Percentiles rank a stretch among this genome's conserved stretches.
These are phyloP conservation scores for Scarus forsteni DNA, from an alignment of 2,797 vertebrate genomes.

Conservation along the genomic window DNA sequence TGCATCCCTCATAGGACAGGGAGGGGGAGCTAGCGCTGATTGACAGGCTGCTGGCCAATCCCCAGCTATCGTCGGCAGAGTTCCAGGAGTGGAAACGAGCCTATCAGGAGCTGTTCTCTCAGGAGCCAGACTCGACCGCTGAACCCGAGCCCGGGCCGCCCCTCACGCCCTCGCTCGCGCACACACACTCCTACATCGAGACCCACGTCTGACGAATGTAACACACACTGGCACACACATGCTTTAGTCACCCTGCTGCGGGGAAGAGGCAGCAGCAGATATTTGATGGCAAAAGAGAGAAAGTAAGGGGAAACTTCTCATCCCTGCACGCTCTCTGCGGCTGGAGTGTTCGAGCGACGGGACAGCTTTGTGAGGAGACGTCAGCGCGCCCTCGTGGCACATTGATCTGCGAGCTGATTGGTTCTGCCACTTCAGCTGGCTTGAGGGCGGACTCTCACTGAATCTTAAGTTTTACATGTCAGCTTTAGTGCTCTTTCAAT, in stretches of 20 bases:
- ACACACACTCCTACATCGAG: constrained; percentile 98
- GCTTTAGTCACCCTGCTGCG: constrained; percentile 15
- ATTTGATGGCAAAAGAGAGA: not conserved
- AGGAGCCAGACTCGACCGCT: constrained; percentile 82
- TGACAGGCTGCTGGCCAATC: constrained; percentile 95
- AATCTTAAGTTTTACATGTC: constrained; percentile 50
- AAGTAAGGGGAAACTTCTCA: constrained; percentile 13
- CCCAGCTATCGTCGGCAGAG: constrained; percentile 94
- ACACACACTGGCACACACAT: constrained; percentile 6
- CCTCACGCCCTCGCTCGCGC: constrained; percentile 89
- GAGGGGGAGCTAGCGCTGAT: constrained; percentile 98
- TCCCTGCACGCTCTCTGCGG: constrained; percentile 33
- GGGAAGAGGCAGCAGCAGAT: constrained; percentile 11
- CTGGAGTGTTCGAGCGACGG: constrained; percentile 30
- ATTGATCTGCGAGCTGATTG: constrained; percentile 47
- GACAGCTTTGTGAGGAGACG: constrained; percentile 43
- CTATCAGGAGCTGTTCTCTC: constrained; percentile 95
- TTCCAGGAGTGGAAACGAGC: constrained; percentile 98
- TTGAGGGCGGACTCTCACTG: constrained; percentile 30
- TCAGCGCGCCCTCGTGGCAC: constrained; percentile 20
- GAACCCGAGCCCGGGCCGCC: constrained; percentile 83
- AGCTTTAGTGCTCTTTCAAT: constrained; percentile 56
- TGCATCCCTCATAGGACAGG: constrained; percentile 91
- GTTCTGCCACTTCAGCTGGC: constrained; percentile 49
- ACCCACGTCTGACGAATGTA: constrained; percentile 90